Base-by-base conservation (phyloP, 2,888 invertebrate species). In the Drosophila meridionalis region DNA sequence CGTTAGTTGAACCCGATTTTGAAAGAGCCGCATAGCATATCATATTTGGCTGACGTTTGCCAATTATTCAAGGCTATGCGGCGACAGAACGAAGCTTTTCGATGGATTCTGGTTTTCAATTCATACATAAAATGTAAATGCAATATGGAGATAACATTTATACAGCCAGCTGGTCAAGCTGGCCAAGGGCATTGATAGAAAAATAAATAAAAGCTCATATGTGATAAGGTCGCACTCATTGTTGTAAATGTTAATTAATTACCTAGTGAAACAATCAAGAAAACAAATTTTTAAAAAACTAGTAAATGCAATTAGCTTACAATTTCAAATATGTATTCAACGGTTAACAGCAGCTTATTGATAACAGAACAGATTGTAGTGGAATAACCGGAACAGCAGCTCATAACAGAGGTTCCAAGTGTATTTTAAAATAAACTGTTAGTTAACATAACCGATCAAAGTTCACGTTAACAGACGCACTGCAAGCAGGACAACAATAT, bases 231-330 rank as follows among this genome's bases (percentile, higher is more conserved):
- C 73, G 57, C 82, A 69, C 78, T 66, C 76, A 69, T 75, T 69
- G 72, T 58, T 69, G 80, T 50, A 75, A 77, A 82, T 86, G 81
- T 61, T 84, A 85, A 82, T 81, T 85, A 69, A 66, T 75, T 73
- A 75, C 82, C 83, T 82, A 82, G 67, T 55, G 40, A 68, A 70
- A 69, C 64, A 34, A 50, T 20, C 20, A 32, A 14, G 14, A n/a
- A 5, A n/a, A n/a, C n/a, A n/a, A n/a, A n/a, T n/a, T n/a, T n/a
- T n/a, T n/a, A n/a, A n/a, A 36, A 38, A 55, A 73, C 71, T 66
- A 68, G 58, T 48, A 52, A 56, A 57, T 43, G 63, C 66, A 71
- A 73, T 76, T 78, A 70, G 55, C 50, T 56, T 60, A 28, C 40
- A 56, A 68, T 38, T 66, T 36, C 57, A 68, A 70, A 43, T 20